Evolutionary conservation across 2,888 invertebrate species (phyloP).

Genomic region (Chalcis sispes): DNA sequence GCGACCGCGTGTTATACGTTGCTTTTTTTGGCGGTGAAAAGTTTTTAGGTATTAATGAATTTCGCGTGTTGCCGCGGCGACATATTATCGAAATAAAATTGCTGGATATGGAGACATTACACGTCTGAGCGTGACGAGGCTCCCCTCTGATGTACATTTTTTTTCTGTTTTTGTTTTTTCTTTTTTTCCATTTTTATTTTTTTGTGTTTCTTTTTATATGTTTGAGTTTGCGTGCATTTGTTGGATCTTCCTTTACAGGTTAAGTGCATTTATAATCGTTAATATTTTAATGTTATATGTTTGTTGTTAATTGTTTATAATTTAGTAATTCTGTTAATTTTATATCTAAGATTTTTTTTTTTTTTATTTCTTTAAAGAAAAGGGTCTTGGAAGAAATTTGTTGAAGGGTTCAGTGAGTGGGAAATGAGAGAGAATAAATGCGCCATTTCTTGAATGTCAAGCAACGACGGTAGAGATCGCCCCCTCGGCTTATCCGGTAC

Average conservation of each 20-base stretch:
- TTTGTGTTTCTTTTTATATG: conserved; percentile 3
- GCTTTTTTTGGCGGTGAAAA: no score
- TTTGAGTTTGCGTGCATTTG: conserved; percentile 13
- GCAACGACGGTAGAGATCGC: not conserved
- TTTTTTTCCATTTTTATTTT: not conserved
- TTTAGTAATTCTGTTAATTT: conserved; percentile 31
- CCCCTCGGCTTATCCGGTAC: not conserved
- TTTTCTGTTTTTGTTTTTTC: no score
- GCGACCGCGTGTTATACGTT: not conserved
- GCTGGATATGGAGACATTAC: no score
- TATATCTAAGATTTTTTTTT: conserved; percentile 7
- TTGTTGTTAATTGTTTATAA: conserved; percentile 43
- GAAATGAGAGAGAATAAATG: conserved; percentile 2
- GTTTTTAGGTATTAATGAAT: no score
- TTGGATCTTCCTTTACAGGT: conserved; percentile 40
- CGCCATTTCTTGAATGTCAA: not conserved
- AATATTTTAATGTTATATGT: conserved; percentile 39
- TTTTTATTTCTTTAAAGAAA: not conserved
- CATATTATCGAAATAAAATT: no score
- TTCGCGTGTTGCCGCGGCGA: no score
- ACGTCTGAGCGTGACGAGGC: conserved; percentile 16
- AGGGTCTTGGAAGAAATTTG: conserved; percentile 5
- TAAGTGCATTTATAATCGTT: conserved; percentile 36
- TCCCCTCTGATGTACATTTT: not conserved
- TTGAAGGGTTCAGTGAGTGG: conserved; percentile 10